Percentiles rank a stretch among this genome's conserved stretches.
These are phyloP conservation scores for Nothocercus nigrocapillus DNA, from an alignment of 2,113 vertebrate genomes.

Conservation along the genomic window DNA sequence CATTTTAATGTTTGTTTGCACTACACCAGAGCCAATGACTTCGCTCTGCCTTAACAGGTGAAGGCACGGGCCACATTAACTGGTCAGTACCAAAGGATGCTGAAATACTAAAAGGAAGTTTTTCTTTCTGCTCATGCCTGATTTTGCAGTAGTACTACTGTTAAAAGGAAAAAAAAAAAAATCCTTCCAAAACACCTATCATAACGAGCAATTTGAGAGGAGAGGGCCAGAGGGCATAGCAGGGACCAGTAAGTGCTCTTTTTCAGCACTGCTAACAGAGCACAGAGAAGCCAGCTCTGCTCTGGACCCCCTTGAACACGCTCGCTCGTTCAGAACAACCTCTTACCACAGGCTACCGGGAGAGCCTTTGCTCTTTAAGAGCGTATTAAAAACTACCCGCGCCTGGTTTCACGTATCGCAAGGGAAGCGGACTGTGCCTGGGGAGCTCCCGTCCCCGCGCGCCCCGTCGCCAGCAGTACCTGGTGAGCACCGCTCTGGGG, in stretches of 20 bases:
- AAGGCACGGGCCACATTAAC: neutral
- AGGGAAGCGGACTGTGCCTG: neutral
- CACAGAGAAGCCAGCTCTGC: neutral
- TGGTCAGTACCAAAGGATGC: neutral
- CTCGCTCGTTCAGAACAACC: neutral
- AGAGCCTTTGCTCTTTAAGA: neutral
- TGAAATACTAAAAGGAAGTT: neutral
- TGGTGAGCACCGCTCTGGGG: constrained; percentile 95
- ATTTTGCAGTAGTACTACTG: neutral
- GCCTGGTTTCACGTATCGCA: neutral
- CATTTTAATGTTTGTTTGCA: neutral
- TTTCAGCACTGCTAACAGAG: neutral
- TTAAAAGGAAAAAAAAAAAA: neutral
- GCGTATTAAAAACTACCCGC: neutral
- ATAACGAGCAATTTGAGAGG: neutral
- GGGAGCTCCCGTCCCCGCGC: neutral
- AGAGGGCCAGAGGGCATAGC: neutral
- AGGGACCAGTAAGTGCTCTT: neutral
- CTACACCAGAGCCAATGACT: neutral
- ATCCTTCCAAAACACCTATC: neutral
- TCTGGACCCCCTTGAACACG: neutral
- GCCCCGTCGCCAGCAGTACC: constrained; percentile 73
- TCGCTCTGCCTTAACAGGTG: neutral
- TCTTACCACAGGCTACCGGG: neutral
- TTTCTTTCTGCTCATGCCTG: neutral